A percentile compares a stretch with the other conserved stretches of the same genome.
These are phyloP conservation scores for Episyrphus balteatus DNA, from an alignment of 1,140 invertebrate genomes.

Conservation along the genomic window DNA sequence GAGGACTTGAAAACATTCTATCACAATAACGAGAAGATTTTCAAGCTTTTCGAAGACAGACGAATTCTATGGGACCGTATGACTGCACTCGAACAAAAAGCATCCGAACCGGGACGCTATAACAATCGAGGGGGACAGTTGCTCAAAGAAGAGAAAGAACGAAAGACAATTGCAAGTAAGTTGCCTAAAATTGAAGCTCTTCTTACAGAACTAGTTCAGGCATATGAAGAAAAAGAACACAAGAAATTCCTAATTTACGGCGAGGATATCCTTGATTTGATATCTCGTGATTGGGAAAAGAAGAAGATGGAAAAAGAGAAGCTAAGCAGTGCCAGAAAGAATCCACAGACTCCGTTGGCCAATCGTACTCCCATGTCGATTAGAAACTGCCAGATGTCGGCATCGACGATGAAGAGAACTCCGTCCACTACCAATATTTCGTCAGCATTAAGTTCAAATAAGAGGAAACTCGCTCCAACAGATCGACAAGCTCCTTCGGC, in stretches of 20 bases:
- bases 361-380: constrained; percentile 20
- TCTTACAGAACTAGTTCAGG: constrained; percentile 40
- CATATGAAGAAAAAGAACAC: constrained; percentile 43
- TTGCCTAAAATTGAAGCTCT: constrained; percentile 55
- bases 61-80: constrained; percentile 54
- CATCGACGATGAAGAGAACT: constrained; percentile 18
- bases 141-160: constrained; percentile 69
- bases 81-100: constrained; percentile 56
- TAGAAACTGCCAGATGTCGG: constrained; percentile 18
- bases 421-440: constrained; percentile 13
- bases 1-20: constrained; percentile 55
- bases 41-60: constrained; percentile 49
- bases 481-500: constrained; percentile 11
- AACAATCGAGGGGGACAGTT: constrained; percentile 76
- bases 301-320: constrained; percentile 36
- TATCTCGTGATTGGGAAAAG: constrained; percentile 44
- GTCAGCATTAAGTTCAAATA: background rate
- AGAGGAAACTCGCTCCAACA: constrained; percentile 11
- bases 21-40: constrained; percentile 53
- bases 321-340: constrained; percentile 22
- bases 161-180: constrained; percentile 57
- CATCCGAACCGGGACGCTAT: constrained; percentile 64
- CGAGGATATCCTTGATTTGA: constrained; percentile 42
- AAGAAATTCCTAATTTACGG: constrained; percentile 48
- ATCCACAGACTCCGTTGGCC: constrained; percentile 11